Base-by-base conservation (phyloP, 2,797 vertebrate species). In the Lacerta viridis region DNA sequence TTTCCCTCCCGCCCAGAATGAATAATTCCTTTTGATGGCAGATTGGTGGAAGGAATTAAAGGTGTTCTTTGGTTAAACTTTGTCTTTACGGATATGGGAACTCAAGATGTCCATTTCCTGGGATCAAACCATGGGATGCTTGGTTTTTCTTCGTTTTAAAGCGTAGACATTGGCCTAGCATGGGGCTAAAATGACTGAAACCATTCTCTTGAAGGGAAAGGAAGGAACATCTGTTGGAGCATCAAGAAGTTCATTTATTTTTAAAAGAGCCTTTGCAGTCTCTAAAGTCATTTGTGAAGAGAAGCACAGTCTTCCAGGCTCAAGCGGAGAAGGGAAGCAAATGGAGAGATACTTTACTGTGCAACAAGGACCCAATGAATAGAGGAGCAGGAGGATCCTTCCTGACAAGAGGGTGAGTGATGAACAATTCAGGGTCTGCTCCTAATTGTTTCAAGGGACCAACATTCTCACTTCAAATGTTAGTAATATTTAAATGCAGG, bases 11-110 rank as follows among this genome's bases (percentile, higher is more conserved):
- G 90, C 87, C 46, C 50, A 87, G 79, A 89, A 87, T 93, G 86
- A 91, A 75, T 91, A 84, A 87, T 84, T 93, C 2, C 76, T 87
- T 68, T 61, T 69, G 77, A 83, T 43, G 79, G 59, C 80, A 85
- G 33, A 84, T 89, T 69, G 71, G 39, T 77, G 89, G 20, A 91
- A 90, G 81, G 25, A 77, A 83, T 88, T 91, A 23, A 81, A 39
- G 33, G 15, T 66, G 80, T 84, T 90, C 82, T 64, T 86, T 85
- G 66, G 68, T 77, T 92, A 79, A 87, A 46, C 80, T 61, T 86
- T 77, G 39, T 29, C 5, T 82, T 89, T 90, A 41, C 80, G 20
- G 66, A 90, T 15, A 6, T 72, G 72, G 72, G 18, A 64, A 27
- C 15, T n/a, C 41, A 41, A 72, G 18, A 66, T 78, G 69, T 33